Conservation (phyloP, 2,113 vertebrate genomes). For the Daboia siamensis region DNA sequence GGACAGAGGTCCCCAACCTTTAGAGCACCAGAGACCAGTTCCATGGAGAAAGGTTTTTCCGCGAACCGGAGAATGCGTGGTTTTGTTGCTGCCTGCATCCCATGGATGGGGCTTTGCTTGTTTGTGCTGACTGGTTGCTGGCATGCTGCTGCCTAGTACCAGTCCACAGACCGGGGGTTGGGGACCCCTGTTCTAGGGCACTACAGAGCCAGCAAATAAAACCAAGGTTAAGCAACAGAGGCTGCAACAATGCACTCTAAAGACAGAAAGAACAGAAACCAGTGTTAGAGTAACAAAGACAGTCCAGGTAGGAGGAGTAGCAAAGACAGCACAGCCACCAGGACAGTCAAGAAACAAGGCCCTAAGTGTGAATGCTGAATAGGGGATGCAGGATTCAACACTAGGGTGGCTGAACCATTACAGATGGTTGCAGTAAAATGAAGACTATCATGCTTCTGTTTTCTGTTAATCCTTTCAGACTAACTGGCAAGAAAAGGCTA, state of each 20-base stretch:
- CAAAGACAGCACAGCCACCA: not conserved
- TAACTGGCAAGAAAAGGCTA: not conserved
- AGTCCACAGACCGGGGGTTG: too few relatives aligned
- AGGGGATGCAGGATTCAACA: not conserved
- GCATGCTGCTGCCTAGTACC: too few relatives aligned
- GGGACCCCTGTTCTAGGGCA: not conserved
- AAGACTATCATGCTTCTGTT: not conserved
- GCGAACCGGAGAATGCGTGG: too few relatives aligned
- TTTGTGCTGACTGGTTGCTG: too few relatives aligned
- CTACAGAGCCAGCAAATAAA: not conserved
- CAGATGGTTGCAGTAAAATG: not conserved
- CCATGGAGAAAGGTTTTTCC: too few relatives aligned
- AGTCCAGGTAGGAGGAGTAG: not conserved
- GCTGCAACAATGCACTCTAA: not conserved
- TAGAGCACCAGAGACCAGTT: too few relatives aligned
- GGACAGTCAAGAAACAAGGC: not conserved
- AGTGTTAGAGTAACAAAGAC: not conserved
- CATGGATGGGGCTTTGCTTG: too few relatives aligned
- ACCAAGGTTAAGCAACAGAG: not conserved
- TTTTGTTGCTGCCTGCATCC: too few relatives aligned
- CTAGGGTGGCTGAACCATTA: not conserved
- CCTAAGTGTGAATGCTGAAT: not conserved
- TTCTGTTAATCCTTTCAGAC: not conserved
- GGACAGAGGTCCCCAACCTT: not conserved
- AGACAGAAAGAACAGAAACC: not conserved